phyloP scores from a whole-genome alignment of 2,888 invertebrate species.

The Philopedon plagiatum region DNA sequence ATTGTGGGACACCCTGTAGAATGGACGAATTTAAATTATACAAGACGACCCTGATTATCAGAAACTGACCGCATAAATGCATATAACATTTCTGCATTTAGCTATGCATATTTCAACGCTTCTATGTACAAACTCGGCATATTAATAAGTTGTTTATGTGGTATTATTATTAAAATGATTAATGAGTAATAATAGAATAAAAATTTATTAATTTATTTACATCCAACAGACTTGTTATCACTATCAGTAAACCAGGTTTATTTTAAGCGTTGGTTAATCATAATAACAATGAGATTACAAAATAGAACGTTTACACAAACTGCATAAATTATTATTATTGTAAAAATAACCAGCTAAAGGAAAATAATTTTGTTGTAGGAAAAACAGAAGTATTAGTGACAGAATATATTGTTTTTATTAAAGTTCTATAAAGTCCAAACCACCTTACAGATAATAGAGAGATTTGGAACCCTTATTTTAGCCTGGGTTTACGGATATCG shows the following conservation, averaged over 20 bases:
- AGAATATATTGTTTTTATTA: too few relatives aligned
- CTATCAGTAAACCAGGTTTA: conserved; percentile 1
- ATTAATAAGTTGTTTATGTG: conserved; percentile 6
- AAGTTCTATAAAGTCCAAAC: too few relatives aligned
- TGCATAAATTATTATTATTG: neutral
- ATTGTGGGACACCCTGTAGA: too few relatives aligned
- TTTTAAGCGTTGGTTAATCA: conserved; percentile 4
- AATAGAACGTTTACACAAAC: neutral
- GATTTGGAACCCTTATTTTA: too few relatives aligned
- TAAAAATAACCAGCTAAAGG: neutral
- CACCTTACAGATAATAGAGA: too few relatives aligned
- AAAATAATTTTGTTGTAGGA: neutral
- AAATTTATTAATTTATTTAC: neutral
- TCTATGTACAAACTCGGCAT: neutral
- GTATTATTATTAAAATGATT: neutral
- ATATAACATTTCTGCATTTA: neutral
- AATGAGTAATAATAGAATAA: neutral
- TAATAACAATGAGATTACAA: conserved; percentile 9
- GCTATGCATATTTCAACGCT: conserved; percentile 3
- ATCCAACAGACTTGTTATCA: neutral
- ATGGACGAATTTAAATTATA: neutral
- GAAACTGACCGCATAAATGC: neutral
- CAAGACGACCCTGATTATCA: too few relatives aligned
- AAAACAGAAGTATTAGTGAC: too few relatives aligned
- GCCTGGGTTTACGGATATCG: too few relatives aligned